phyloP scores from a whole-genome alignment of 2,797 vertebrate species.

The Pelobates cultripes region DNA sequence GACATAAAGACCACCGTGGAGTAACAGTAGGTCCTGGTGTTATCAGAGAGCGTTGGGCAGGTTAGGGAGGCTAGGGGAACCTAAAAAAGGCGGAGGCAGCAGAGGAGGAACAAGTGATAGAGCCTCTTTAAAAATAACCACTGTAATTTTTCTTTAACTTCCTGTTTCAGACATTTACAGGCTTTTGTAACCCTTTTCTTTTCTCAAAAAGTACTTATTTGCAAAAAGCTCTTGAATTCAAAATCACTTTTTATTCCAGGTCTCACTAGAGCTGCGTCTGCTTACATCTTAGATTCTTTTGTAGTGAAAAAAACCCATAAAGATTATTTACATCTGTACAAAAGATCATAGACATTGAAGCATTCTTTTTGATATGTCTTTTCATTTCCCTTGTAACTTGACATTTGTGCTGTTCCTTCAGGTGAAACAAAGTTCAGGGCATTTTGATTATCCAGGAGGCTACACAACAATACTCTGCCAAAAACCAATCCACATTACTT shows the following conservation, averaged over 20 bases:
- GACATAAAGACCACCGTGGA: too few species aligned
- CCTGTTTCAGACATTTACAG: too few species aligned
- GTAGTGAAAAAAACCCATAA: conserved; percentile 38
- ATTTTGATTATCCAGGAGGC: conserved; percentile 36
- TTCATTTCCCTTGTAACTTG: conserved; percentile 48
- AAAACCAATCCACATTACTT: conserved; percentile 9
- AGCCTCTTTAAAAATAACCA: too few species aligned
- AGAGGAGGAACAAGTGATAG: too few species aligned
- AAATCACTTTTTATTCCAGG: neutral
- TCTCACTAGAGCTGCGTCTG: conserved; percentile 6
- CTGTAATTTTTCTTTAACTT: too few species aligned
- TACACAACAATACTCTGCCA: neutral
- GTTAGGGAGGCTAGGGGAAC: too few species aligned
- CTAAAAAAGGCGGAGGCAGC: too few species aligned
- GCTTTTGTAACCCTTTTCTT: too few species aligned
- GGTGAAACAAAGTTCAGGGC: conserved; percentile 49
- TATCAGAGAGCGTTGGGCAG: too few species aligned
- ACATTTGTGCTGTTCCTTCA: conserved; percentile 34
- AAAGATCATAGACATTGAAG: conserved; percentile 37
- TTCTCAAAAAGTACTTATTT: too few species aligned
- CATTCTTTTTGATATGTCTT: conserved; percentile 37
- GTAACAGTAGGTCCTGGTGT: too few species aligned
- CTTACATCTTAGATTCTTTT: conserved; percentile 20
- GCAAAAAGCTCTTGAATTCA: neutral
- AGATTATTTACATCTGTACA: conserved; percentile 41